Evolutionary conservation across 2,888 invertebrate species (phyloP).

Genomic region (Chaetoderma sp.): DNA sequence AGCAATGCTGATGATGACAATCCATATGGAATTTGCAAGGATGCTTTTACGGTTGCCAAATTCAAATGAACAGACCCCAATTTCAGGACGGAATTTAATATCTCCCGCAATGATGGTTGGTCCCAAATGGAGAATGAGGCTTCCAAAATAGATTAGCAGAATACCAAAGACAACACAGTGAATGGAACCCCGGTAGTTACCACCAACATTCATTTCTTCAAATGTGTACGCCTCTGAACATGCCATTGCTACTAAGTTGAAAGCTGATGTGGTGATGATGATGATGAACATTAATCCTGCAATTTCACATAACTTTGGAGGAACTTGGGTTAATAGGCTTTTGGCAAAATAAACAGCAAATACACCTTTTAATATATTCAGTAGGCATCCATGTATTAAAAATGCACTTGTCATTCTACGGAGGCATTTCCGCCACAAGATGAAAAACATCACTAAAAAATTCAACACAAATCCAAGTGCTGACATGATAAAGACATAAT

Average conservation of each 20-base stretch:
- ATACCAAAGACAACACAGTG: conserved; percentile 68
- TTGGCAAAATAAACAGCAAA: conserved; percentile 68
- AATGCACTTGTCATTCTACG: conserved; percentile 67
- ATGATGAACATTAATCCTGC: conserved; percentile 67
- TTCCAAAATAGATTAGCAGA: conserved; percentile 66
- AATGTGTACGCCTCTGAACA: conserved; percentile 69
- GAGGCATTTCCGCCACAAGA: conserved; percentile 54
- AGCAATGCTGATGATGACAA: conserved; percentile 64
- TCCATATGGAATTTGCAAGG: conserved; percentile 68
- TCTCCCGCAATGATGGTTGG: conserved; percentile 69
- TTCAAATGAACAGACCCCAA: conserved; percentile 67
- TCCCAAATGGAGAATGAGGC: conserved; percentile 67
- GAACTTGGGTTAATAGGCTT: conserved; percentile 57
- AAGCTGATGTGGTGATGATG: conserved; percentile 66
- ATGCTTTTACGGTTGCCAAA: conserved; percentile 66
- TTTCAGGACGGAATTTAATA: conserved; percentile 66
- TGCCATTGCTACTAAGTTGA: conserved; percentile 69
- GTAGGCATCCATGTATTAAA: conserved; percentile 65
- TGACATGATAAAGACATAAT: conserved; percentile 64
- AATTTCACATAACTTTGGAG: conserved; percentile 60
- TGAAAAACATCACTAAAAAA: conserved; percentile 55
- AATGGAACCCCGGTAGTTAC: conserved; percentile 60
- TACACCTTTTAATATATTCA: conserved; percentile 64
- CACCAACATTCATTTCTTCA: conserved; percentile 63
- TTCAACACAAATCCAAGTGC: conserved; percentile 63